A percentile compares a stretch with the other conserved stretches of the same genome.
phyloP scores from a whole-genome alignment of 2,797 vertebrate genomes.

The Acanthurus lineatus region DNA sequence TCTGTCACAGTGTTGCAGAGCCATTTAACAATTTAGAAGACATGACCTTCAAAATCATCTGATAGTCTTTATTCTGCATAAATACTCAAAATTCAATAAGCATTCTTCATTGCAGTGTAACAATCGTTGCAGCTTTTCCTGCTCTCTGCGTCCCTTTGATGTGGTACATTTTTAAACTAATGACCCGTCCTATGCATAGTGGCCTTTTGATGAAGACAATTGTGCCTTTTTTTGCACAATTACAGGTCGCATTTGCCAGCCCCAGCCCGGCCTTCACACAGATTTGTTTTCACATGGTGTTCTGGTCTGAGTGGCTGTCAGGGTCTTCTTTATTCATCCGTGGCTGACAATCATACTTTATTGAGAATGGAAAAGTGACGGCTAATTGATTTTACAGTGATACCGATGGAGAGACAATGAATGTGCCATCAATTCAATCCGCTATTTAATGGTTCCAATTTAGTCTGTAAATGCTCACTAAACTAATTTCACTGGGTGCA shows the following conservation, averaged over 20 bases:
- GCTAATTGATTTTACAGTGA: conserved; percentile 99
- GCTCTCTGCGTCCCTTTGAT: conserved; percentile 74
- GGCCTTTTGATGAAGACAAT: conserved; percentile 87
- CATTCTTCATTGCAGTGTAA: conserved; percentile 59
- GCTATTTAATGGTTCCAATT: conserved; percentile 99
- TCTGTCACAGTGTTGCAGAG: conserved; percentile 2
- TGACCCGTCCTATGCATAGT: conserved; percentile 81
- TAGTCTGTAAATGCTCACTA: conserved; percentile 99
- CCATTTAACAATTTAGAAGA: background rate
- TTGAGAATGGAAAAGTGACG: conserved; percentile 99
- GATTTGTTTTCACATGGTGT: conserved; percentile 87
- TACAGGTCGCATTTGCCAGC: conserved; percentile 84
- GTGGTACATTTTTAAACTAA: conserved; percentile 81
- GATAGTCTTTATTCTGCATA: conserved; percentile 38
- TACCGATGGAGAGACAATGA: conserved; percentile 99
- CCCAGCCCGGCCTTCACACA: conserved; percentile 60
- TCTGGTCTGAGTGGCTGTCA: conserved; percentile 88
- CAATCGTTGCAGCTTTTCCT: conserved; percentile 69
- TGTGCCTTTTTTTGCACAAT: conserved; percentile 83
- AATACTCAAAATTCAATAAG: conserved; percentile 82
- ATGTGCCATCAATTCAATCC: conserved; percentile 99
- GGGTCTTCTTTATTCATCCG: conserved; percentile 94
- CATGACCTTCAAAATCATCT: conserved; percentile 7
- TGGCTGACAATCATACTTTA: conserved; percentile 97
- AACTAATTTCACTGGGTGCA: conserved; percentile 99